A percentile compares a stretch with the other conserved stretches of the same genome.
Conservation (phyloP, 2,888 invertebrate species). For the Tortricodes alternella region DNA sequence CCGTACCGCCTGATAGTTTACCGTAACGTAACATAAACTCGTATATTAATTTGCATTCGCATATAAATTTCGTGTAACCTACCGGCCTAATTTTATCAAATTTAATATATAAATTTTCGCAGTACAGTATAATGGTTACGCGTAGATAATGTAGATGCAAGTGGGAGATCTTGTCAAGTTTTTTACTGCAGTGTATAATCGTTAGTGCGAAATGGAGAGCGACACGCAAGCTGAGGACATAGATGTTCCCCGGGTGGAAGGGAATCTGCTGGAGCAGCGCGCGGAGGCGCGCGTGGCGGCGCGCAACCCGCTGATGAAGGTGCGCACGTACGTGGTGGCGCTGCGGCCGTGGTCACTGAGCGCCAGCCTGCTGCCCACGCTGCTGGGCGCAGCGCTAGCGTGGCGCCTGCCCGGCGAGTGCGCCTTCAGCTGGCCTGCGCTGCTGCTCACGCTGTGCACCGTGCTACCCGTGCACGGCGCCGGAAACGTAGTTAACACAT, state of each 20-base stretch:
- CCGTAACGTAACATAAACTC: conserved; percentile 25
- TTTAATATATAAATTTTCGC: not conserved
- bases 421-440: conserved; percentile 90
- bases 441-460: conserved; percentile 92
- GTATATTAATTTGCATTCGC: conserved; percentile 11
- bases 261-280: conserved; percentile 73
- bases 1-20: conserved; percentile 2
- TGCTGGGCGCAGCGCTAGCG: conserved; percentile 94
- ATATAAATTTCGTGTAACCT: not conserved
- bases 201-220: conserved; percentile 41
- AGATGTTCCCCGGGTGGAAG: conserved; percentile 64
- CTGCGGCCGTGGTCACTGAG: conserved; percentile 97
- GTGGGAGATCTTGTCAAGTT: not conserved
- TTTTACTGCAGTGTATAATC: conserved; percentile 11
- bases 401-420: conserved; percentile 90
- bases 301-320: conserved; percentile 88
- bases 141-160: conserved; percentile 5
- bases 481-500: conserved; percentile 98
- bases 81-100: not conserved
- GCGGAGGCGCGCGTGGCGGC: conserved; percentile 58
- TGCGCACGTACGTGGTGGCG: conserved; percentile 94
- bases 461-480: conserved; percentile 97
- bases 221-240: conserved; percentile 57
- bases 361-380: conserved; percentile 94
- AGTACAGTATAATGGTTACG: not conserved